A percentile compares a stretch with the other conserved stretches of the same genome.
phyloP scores from a whole-genome alignment of 2,113 vertebrate species.

The Cyprinodon brontotheroides region DNA sequence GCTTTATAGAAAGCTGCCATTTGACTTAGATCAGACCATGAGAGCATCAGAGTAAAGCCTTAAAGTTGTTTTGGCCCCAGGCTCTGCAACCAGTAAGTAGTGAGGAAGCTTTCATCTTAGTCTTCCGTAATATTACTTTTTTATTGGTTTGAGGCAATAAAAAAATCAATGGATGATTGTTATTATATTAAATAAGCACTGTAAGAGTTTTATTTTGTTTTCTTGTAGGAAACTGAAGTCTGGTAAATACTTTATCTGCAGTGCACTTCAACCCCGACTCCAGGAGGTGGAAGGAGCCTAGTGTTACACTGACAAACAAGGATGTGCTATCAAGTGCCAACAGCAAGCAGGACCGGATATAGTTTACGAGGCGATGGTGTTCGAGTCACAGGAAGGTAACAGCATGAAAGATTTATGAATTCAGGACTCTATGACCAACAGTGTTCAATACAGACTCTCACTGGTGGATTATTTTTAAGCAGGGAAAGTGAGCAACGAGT shows the following conservation, averaged over 20 bases:
- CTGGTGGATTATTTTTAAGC: not conserved
- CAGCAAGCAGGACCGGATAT: slow-evolving; percentile 48
- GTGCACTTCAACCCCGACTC: slow-evolving; percentile 3
- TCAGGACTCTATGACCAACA: not conserved
- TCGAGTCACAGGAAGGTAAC: slow-evolving; percentile 42
- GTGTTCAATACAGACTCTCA: slow-evolving; percentile 4
- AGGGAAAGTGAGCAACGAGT: not conserved
- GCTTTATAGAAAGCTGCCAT: slow-evolving; percentile 11
- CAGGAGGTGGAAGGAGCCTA: slow-evolving; percentile 22
- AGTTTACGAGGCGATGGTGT: slow-evolving; percentile 37
- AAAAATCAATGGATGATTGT: slow-evolving; percentile 8
- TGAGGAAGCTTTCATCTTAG: slow-evolving; percentile 28
- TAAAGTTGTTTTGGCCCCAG: slow-evolving; percentile 16
- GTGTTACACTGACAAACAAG: slow-evolving; percentile 47
- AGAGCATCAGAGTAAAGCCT: slow-evolving; percentile 15
- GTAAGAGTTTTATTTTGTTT: not conserved
- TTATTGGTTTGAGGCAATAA: slow-evolving; percentile 21
- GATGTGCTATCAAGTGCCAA: slow-evolving; percentile 48
- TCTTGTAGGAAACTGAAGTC: not conserved
- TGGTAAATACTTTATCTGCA: slow-evolving; percentile 2
- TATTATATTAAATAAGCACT: not conserved
- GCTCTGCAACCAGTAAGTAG: slow-evolving; percentile 13
- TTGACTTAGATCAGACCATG: slow-evolving; percentile 9
- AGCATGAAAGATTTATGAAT: slow-evolving; percentile 42
- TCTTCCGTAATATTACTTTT: slow-evolving; percentile 20